Base-by-base conservation (phyloP, 1,140 invertebrate species). In the Carcinoscorpius rotundicauda region DNA sequence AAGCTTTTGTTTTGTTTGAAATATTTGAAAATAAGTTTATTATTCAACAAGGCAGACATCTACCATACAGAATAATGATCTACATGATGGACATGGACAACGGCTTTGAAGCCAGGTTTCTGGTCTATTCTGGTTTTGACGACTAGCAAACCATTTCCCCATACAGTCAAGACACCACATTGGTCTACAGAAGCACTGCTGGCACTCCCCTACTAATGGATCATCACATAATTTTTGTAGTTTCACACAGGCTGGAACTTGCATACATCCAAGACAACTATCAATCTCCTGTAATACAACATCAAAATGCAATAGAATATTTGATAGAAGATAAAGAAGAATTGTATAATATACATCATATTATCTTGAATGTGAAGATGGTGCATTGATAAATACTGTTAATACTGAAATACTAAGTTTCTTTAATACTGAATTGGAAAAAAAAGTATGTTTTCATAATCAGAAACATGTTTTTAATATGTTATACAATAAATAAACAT, bases 161-260 rank as follows among this genome's bases (percentile, higher is more conserved):
- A 92, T 83, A 74, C 89, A 92, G 67, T 87, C 82, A 6, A 85
- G 77, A 79, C 92, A 95, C 91, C 91, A 95, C 84, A 94, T 86
- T 11, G 90, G 90, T 60, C 87, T 83, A 73, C 88, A 91, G 71
- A 82, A 83, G 73, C 87, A 89, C 59, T 73, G 78, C 6, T 74
- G 72, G 72, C 85, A 86, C 0, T 71, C 72, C 72, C 80, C 77
- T 69, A 77, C 76, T 76, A 66, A 80, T 75, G 66, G 76, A 72
- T 71, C 64, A 72, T 73, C 72, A 73, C 91, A 94, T 58, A 82
- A 80, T 74, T 87, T 87, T 58, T 84, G 80, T 6, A 96, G 77
- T 78, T 93, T 93, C 5, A 94, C 84, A 76, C 91, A 86, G 1
- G 91, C 85, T 53, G 75, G 74, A 58, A 80, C 82, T 74, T 88